A percentile compares a stretch with the other conserved stretches of the same genome.
These are phyloP conservation scores for Melieria crassipennis DNA, from an alignment of 2,888 invertebrate genomes.

Conservation along the genomic window DNA sequence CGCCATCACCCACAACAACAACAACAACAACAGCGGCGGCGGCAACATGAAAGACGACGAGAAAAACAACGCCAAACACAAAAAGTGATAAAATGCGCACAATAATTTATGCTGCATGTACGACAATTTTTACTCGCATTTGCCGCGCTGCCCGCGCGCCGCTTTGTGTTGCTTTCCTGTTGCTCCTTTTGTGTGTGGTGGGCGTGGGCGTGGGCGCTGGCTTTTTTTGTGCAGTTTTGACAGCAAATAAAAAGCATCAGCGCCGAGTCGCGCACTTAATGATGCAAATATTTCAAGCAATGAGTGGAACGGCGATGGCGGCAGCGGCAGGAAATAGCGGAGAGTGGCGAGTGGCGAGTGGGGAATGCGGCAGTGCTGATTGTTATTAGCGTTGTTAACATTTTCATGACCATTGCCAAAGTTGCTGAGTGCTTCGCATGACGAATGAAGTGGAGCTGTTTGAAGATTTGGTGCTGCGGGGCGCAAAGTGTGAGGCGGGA, in stretches of 20 bases:
- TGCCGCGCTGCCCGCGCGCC: neutral
- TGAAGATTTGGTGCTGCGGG: no score
- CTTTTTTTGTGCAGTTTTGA: conserved; percentile 3
- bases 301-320: neutral
- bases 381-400: conserved; percentile 17
- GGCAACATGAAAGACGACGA: neutral
- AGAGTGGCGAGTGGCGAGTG: conserved; percentile 3
- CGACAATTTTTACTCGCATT: conserved; percentile 15
- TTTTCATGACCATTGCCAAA: conserved; percentile 21
- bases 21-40: neutral
- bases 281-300: conserved; percentile 27
- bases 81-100: conserved; percentile 36
- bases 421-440: no score
- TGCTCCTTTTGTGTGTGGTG: neutral
- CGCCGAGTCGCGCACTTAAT: conserved; percentile 22
- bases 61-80: conserved; percentile 12
- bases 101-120: conserved; percentile 34
- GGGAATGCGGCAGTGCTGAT: conserved; percentile 1
- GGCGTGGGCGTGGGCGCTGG: neutral
- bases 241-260: conserved; percentile 15
- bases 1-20: neutral
- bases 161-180: neutral
- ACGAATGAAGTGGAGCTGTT: no score
- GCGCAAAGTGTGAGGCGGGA: no score
- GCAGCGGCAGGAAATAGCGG: neutral